Evolutionary conservation across 2,113 vertebrate genomes (phyloP), one percentile per base, ranked within the genome.

Genomic region (Damaliscus lunatus): DNA sequence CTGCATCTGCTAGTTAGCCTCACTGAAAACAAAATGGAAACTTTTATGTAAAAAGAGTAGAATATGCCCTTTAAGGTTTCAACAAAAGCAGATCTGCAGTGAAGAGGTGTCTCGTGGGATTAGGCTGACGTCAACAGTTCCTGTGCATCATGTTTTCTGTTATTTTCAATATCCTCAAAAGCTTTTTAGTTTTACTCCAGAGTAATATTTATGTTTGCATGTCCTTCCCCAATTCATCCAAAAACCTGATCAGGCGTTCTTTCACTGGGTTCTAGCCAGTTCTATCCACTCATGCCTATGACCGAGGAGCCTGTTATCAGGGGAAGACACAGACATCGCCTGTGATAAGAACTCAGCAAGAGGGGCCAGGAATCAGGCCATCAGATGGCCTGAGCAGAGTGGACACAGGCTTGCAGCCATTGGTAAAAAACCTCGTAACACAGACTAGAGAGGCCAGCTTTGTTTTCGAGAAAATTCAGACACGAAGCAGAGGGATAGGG

Each of bases 311-410:
- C 0, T 3, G 90, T 17, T 78, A 33, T 87, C 92, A 60, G 46
- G 96, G 96, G 67, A 59, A 98, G 84, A n/a, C 52, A 93, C 8
- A 95, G 33, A 14, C 50, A 89, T 59, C 62, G 81, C 71, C 90
- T 48, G 59, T 7, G 52, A 7, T 4, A 43, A 74, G 15, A 93
- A 29, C 29, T 59, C 7, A 50, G 1, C 21, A 21, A 94, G 12
- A 10, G 67, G 10, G 13, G 33, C 80, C 27, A 48, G 59, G 74
- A 77, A 92, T 5, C 7, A 13, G 43, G 19, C 57, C 52, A 64
- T 23, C 9, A 16, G 12, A n/a, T 50, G 71, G 60, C 52, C 81
- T 50, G 17, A 64, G 7, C 67, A 77, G 0, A 1, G 25, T 17
- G 43, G 4, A 57, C 3, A 4, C 2, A 4, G 57, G 36, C 3